These are phyloP conservation scores for Phlogophora meticulosa DNA, from an alignment of 2,888 invertebrate species.

Conservation along the genomic window DNA sequence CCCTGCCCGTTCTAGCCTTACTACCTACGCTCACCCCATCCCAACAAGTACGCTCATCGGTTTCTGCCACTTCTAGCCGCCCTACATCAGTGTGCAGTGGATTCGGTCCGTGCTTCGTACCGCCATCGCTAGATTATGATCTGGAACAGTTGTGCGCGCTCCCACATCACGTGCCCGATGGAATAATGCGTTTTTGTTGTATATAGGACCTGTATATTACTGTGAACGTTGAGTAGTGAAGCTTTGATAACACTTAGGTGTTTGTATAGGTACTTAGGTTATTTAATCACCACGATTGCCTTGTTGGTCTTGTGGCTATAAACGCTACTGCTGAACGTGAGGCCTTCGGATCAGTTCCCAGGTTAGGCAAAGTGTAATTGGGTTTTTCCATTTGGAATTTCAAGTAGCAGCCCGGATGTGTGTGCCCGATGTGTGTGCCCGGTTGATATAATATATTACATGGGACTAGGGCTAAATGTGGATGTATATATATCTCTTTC, in stretches of 20 bases:
- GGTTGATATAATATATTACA: no score
- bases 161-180: conserved; percentile 63
- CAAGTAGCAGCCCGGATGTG: no score
- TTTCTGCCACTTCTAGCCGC: background rate
- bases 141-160: conserved; percentile 68
- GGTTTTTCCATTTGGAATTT: no score
- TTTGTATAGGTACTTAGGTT: background rate
- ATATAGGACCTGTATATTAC: conserved; percentile 15
- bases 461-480: no score
- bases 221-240: background rate
- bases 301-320: no score
- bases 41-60: conserved; percentile 1
- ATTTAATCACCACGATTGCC: no score
- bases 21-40: background rate
- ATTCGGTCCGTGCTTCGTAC: conserved; percentile 62
- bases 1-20: no score
- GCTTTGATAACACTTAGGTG: background rate
- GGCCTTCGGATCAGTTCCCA: no score
- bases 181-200: conserved; percentile 56
- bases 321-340: no score
- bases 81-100: conserved; percentile 9
- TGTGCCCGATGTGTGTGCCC: no score
- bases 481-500: no score
- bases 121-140: conserved; percentile 73
- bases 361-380: no score